These are phyloP conservation scores for Pollicipes pollicipes DNA, from an alignment of 1,140 invertebrate genomes.

Conservation along the genomic window DNA sequence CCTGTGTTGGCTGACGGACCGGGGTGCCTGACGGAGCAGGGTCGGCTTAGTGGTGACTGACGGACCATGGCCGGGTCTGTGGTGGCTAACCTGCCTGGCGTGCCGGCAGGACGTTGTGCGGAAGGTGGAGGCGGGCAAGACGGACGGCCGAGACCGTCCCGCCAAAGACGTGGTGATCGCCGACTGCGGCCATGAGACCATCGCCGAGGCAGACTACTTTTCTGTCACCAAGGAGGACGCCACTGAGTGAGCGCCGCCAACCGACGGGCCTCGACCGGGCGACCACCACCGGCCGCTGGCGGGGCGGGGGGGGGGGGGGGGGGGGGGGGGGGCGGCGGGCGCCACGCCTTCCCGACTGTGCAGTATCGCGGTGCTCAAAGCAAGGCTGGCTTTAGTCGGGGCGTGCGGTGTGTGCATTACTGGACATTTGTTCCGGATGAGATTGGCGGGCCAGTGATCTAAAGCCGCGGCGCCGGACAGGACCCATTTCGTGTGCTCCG, in stretches of 20 bases:
- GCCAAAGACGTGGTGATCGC: slow-evolving; percentile 43
- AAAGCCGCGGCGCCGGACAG: too few species aligned
- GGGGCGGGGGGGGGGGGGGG: too few species aligned
- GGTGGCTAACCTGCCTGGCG: slow-evolving; percentile 35
- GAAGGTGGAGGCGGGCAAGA: slow-evolving; percentile 60
- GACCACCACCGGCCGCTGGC: too few species aligned
- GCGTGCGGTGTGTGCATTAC: too few species aligned
- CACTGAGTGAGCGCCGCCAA: slow-evolving; percentile 31
- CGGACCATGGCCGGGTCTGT: background rate
- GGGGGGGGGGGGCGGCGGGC: too few species aligned
- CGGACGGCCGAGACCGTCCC: slow-evolving; percentile 52
- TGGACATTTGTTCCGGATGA: too few species aligned
- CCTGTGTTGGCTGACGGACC: background rate
- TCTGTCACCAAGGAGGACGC: slow-evolving; percentile 64
- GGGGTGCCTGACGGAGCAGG: background rate
- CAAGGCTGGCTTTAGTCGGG: too few species aligned
- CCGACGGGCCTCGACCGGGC: too few species aligned
- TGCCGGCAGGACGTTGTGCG: slow-evolving; percentile 67
- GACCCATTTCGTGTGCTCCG: too few species aligned
- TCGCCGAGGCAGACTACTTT: slow-evolving; percentile 53
- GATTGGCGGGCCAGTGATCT: too few species aligned
- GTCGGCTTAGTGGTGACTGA: background rate
- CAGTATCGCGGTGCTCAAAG: too few species aligned
- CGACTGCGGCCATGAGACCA: slow-evolving; percentile 40
- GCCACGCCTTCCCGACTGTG: too few species aligned